phyloP scores from a whole-genome alignment of 2,888 invertebrate species.

The Ernsta delagoae region DNA sequence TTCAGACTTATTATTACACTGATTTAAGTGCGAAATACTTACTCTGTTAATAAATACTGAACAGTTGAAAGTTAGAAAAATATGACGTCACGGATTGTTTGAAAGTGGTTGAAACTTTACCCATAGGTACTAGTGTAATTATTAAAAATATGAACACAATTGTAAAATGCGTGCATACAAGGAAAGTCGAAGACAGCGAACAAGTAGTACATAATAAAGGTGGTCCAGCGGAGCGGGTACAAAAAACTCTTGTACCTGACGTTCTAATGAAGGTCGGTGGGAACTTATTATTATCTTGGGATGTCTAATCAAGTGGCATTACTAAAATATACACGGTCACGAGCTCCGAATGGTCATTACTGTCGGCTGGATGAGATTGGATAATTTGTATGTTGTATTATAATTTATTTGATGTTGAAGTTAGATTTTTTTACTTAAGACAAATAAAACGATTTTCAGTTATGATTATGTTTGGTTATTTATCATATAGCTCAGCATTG shows the following conservation, averaged over 20 bases:
- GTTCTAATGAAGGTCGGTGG: conserved; percentile 69
- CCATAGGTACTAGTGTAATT: not conserved
- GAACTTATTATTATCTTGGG: conserved; percentile 39
- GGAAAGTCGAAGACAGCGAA: not conserved
- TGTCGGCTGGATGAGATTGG: conserved; percentile 10
- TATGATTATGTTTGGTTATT: too few relatives aligned
- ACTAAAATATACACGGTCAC: conserved; percentile 32
- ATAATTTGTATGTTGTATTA: conserved; percentile 15
- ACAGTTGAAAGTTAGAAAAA: too few relatives aligned
- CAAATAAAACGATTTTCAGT: too few relatives aligned
- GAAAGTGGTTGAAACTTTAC: not conserved
- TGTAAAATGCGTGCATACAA: not conserved
- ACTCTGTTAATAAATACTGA: too few relatives aligned
- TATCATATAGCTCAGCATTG: too few relatives aligned
- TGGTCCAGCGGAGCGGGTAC: conserved; percentile 52
- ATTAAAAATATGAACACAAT: not conserved
- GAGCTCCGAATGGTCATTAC: conserved; percentile 26
- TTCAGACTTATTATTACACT: too few relatives aligned
- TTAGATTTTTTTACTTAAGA: too few relatives aligned
- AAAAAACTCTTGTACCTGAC: conserved; percentile 75
- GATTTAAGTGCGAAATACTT: too few relatives aligned
- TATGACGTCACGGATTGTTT: not conserved
- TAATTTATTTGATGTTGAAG: too few relatives aligned
- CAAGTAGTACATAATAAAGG: conserved; percentile 56
- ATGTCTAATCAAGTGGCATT: conserved; percentile 42